Evolutionary conservation across 2,888 invertebrate species (phyloP).

Genomic region (Opisthograptis luteolata): DNA sequence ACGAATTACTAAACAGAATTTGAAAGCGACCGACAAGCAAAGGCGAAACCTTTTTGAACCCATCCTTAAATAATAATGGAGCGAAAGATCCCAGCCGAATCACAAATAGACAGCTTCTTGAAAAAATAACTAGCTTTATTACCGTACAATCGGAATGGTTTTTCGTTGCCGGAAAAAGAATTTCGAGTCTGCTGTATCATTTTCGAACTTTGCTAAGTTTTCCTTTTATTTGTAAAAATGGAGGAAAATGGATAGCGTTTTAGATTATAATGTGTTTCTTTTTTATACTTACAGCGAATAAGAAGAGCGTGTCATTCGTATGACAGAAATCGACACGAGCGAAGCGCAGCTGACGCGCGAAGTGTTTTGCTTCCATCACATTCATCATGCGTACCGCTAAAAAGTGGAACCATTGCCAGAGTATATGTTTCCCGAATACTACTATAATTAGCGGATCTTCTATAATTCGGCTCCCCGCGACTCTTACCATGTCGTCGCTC

Average conservation of each 20-base stretch:
- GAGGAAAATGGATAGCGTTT: background rate
- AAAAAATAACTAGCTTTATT: constrained; percentile 26
- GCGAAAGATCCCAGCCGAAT: constrained; percentile 14
- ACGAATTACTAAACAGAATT: constrained; percentile 28
- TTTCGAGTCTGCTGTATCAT: constrained; percentile 11
- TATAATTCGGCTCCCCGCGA: too few relatives aligned
- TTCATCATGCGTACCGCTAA: too few relatives aligned
- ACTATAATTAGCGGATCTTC: too few relatives aligned
- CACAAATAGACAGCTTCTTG: constrained; percentile 23
- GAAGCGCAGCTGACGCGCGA: too few relatives aligned
- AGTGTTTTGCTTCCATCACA: too few relatives aligned
- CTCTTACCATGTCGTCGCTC: too few relatives aligned
- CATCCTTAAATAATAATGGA: constrained; percentile 33
- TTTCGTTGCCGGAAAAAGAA: constrained; percentile 5
- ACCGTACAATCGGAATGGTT: constrained; percentile 17
- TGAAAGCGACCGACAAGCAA: constrained; percentile 20
- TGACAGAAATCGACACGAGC: too few relatives aligned
- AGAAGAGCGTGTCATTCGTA: too few relatives aligned
- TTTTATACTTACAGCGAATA: too few relatives aligned
- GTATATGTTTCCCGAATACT: too few relatives aligned
- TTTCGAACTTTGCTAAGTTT: constrained; percentile 8
- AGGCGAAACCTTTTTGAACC: constrained; percentile 18
- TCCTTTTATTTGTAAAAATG: background rate
- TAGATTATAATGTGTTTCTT: too few relatives aligned
- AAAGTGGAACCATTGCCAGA: too few relatives aligned